Conservation (phyloP, 2,888 invertebrate genomes). For the Ornithoptera priamus region DNA sequence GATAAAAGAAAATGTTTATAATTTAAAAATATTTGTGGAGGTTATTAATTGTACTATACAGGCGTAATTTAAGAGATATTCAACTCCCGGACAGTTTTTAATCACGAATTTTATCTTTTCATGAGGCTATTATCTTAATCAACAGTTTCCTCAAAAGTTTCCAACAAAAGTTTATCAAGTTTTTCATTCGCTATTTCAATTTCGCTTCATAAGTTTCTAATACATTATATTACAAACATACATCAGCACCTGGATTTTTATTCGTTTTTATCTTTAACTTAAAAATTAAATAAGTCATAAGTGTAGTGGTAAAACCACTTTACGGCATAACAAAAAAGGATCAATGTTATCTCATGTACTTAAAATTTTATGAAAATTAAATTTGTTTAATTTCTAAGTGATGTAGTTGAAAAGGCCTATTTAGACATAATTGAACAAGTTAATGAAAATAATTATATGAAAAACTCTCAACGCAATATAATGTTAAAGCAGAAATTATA, state of each 20-base stretch:
- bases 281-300: no score
- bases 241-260: no score
- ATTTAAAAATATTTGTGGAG: not conserved
- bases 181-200: not conserved
- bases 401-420: not conserved
- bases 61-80: conserved; percentile 11
- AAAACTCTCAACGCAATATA: no score
- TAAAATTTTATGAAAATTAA: no score
- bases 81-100: conserved; percentile 23
- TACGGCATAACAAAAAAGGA: no score
- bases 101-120: conserved; percentile 17
- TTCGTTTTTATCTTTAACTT: no score
- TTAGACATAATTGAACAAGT: conserved; percentile 13
- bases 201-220: not conserved
- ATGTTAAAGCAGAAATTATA: no score
- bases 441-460: conserved; percentile 2
- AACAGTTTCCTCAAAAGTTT: conserved; percentile 1
- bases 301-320: no score
- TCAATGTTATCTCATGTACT: no score
- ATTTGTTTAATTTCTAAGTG: no score
- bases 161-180: not conserved
- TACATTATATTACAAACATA: no score
- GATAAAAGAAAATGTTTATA: no score
- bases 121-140: conserved; percentile 15
- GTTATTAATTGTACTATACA: not conserved